Percentiles rank a stretch among this genome's conserved stretches.
Evolutionary conservation across 2,888 invertebrate species (phyloP).

Genomic region (Pachymerium ferrugineum): DNA sequence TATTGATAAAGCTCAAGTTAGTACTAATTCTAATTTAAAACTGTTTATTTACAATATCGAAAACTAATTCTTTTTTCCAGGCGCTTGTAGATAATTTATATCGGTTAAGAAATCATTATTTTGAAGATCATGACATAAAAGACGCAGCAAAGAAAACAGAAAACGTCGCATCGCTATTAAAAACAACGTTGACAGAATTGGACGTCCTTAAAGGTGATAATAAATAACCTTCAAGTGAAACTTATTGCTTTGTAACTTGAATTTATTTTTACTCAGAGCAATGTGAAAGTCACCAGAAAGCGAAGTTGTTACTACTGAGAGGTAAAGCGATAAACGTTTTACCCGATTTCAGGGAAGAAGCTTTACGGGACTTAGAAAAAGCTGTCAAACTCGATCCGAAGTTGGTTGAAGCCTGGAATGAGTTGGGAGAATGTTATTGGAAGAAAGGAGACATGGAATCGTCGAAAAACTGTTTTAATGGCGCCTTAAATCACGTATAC

Average conservation of each 20-base stretch:
- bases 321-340: slow-evolving; percentile 69
- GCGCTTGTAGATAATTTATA: not conserved
- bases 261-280: not conserved
- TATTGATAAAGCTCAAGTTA: not conserved
- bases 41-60: not conserved
- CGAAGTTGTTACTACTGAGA: slow-evolving; percentile 60
- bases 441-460: slow-evolving; percentile 73
- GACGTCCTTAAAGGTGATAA: not conserved
- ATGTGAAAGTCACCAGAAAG: slow-evolving; percentile 35
- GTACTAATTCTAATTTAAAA: not conserved
- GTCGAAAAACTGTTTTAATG: slow-evolving; percentile 75
- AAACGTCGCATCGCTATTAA: not conserved
- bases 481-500: slow-evolving; percentile 48
- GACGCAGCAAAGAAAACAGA: slow-evolving; percentile 4
- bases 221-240: not conserved
- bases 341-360: slow-evolving; percentile 61
- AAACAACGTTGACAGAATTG: not conserved
- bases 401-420: slow-evolving; percentile 77
- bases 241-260: not conserved
- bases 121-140: not conserved
- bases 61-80: not conserved
- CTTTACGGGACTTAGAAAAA: slow-evolving; percentile 69
- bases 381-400: slow-evolving; percentile 78
- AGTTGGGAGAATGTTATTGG: slow-evolving; percentile 82
- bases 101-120: not conserved